Percentiles rank a stretch among this genome's conserved stretches.
Conservation (phyloP, 2,797 vertebrate genomes). For the Falco columbarius region DNA sequence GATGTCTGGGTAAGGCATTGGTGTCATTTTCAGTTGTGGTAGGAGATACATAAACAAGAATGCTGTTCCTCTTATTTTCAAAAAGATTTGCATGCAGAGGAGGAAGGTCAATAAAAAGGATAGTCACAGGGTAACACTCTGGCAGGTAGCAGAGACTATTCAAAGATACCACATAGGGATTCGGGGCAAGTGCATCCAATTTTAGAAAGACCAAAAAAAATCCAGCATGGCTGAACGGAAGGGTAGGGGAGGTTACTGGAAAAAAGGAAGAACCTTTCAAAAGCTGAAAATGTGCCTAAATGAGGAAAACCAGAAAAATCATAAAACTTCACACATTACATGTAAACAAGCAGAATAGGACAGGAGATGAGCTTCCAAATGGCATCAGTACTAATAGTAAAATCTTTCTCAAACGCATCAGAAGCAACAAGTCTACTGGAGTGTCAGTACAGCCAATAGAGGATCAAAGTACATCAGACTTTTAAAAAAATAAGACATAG, state of each 20-base stretch:
- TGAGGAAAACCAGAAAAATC: background rate
- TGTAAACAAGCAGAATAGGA: background rate
- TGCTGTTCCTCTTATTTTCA: background rate
- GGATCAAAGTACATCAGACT: background rate
- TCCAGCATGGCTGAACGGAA: background rate
- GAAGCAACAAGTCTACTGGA: background rate
- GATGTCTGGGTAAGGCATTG: background rate
- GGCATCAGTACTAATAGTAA: background rate
- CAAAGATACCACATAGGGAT: background rate
- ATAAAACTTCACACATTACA: background rate
- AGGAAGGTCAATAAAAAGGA: background rate
- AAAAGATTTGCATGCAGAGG: background rate
- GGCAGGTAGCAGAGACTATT: background rate
- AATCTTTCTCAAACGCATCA: background rate
- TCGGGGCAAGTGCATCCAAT: background rate
- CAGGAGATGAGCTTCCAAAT: background rate
- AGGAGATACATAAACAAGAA: background rate
- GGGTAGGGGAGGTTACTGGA: background rate
- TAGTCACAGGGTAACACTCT: background rate
- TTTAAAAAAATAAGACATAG: background rate
- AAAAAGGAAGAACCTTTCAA: background rate
- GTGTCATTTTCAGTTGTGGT: background rate
- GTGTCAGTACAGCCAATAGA: background rate
- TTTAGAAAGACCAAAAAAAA: background rate
- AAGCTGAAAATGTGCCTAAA: background rate